Conservation (phyloP, 2,113 vertebrate genomes). For the Microcebus ravelobensis region DNA sequence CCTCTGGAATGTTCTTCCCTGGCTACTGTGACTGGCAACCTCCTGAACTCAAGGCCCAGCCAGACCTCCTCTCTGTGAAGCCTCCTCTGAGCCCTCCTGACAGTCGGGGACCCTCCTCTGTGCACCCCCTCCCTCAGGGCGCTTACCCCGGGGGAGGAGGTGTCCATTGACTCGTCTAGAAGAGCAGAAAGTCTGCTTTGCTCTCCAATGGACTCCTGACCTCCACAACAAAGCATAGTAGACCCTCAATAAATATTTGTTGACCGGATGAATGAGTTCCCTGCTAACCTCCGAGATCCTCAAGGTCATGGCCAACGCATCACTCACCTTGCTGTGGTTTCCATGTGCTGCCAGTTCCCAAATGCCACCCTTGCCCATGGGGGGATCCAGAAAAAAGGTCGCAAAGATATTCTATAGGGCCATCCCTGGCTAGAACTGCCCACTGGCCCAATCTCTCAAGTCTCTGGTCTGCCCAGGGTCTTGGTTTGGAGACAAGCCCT, state of each 20-base stretch:
- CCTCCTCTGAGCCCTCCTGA: not conserved
- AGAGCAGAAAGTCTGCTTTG: not conserved
- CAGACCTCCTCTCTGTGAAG: not conserved
- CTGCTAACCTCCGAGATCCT: not conserved
- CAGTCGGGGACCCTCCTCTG: not conserved
- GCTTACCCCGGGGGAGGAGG: rapidly evolving
- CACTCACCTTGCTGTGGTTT: not conserved
- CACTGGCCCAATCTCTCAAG: not conserved
- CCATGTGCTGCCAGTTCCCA: not conserved
- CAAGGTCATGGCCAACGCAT: not conserved
- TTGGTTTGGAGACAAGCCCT: not conserved
- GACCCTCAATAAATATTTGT: not conserved
- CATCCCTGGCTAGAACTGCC: not conserved
- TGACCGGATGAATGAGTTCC: not conserved
- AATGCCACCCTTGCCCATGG: not conserved
- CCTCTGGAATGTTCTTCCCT: not conserved
- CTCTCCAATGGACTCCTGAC: not conserved
- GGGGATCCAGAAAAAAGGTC: not conserved
- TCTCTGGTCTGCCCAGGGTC: not conserved
- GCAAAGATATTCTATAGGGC: not conserved
- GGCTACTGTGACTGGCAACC: not conserved
- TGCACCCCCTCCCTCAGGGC: rapidly evolving
- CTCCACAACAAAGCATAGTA: not conserved
- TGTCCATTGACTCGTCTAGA: not conserved
- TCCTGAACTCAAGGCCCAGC: not conserved